Conservation (phyloP, 2,888 invertebrate genomes). For the Carabus problematicus region DNA sequence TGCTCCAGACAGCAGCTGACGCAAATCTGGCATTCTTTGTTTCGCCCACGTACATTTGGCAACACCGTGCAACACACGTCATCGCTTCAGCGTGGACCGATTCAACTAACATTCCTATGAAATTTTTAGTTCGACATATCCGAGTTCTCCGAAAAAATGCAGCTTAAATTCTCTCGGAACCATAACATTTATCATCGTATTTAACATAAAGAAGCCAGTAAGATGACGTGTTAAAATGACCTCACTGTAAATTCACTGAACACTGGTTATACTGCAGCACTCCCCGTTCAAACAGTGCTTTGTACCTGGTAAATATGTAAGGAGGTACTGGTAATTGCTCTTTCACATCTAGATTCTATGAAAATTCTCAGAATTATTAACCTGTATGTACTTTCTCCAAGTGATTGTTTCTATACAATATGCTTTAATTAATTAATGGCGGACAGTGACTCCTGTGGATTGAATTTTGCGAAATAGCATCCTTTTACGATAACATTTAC, state of each 20-base stretch:
- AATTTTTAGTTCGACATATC: slow-evolving; percentile 18
- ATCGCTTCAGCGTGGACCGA: slow-evolving; percentile 17
- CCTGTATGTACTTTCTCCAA: no score
- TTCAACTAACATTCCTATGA: slow-evolving; percentile 12
- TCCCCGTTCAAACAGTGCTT: slow-evolving; percentile 6
- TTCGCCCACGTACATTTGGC: slow-evolving; percentile 35
- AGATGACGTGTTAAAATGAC: not conserved
- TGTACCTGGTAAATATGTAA: not conserved
- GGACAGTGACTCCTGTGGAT: no score
- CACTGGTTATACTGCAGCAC: not conserved
- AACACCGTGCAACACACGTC: slow-evolving; percentile 31
- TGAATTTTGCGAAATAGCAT: no score
- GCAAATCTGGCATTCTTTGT: slow-evolving; percentile 39
- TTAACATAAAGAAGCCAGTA: not conserved
- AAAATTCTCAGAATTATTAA: no score
- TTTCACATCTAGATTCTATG: not conserved
- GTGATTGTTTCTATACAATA: no score
- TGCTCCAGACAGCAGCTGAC: slow-evolving; percentile 35
- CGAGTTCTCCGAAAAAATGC: slow-evolving; percentile 27
- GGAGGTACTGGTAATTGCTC: not conserved
- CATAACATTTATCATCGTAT: not conserved
- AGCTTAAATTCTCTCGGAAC: not conserved
- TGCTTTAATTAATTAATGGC: no score
- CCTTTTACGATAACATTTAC: no score
- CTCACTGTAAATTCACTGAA: not conserved